A percentile compares a stretch with the other conserved stretches of the same genome.
These are phyloP conservation scores for Chrosomus eos DNA, from an alignment of 2,797 vertebrate genomes.

Conservation along the genomic window DNA sequence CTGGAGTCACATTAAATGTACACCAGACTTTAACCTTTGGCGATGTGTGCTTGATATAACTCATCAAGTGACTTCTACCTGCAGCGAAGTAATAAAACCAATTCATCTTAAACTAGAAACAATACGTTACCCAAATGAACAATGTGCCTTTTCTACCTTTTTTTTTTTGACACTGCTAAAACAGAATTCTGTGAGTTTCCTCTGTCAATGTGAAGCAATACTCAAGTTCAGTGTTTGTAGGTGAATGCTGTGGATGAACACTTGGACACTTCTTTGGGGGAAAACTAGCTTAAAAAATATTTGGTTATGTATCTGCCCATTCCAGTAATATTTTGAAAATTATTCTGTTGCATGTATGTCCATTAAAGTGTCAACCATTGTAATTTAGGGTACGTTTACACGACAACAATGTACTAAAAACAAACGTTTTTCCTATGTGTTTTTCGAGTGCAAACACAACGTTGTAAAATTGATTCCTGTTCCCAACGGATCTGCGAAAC, in stretches of 20 bases:
- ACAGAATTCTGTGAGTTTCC: constrained; percentile 72
- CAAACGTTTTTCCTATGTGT: too few species aligned
- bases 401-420: not conserved
- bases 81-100: constrained; percentile 69
- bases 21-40: constrained; percentile 66
- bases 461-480: too few species aligned
- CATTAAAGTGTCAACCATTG: too few species aligned
- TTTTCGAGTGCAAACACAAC: too few species aligned
- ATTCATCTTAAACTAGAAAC: constrained; percentile 69
- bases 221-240: not conserved
- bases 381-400: not conserved
- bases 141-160: constrained; percentile 72
- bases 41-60: constrained; percentile 62
- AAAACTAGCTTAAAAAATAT: too few species aligned
- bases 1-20: constrained; percentile 66
- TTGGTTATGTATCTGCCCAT: too few species aligned
- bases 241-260: not conserved
- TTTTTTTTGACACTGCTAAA: constrained; percentile 75
- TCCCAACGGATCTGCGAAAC: too few species aligned
- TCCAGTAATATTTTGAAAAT: not conserved
- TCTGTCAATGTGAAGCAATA: not conserved
- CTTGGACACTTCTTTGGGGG: too few species aligned
- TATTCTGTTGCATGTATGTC: not conserved
- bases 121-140: constrained; percentile 72
- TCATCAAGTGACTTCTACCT: constrained; percentile 74